A percentile compares a stretch with the other conserved stretches of the same genome.
These are phyloP conservation scores for Galeopterus variegatus DNA, from an alignment of 2,113 vertebrate genomes.

Conservation along the genomic window DNA sequence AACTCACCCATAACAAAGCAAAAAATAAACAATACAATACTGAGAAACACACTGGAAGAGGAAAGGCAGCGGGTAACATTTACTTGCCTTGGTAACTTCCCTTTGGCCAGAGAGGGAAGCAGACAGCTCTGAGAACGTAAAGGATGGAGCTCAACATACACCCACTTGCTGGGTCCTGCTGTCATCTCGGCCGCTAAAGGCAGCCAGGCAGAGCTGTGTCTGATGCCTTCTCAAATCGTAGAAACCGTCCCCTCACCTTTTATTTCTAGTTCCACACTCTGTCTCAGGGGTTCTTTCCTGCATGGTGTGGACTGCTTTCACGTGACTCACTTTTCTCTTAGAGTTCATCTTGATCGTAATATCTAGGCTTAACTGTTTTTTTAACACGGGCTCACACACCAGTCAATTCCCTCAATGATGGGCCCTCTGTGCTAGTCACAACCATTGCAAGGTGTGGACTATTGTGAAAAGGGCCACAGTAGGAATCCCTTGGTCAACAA, in stretches of 20 bases:
- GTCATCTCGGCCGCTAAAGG: neutral
- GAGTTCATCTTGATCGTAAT: neutral
- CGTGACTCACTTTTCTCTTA: neutral
- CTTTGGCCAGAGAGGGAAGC: neutral
- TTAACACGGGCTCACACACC: neutral
- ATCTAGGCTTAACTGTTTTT: neutral
- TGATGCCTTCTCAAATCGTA: neutral
- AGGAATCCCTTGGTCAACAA: neutral
- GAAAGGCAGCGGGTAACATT: neutral
- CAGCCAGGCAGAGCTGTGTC: neutral
- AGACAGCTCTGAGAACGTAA: neutral
- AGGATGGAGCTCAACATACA: neutral
- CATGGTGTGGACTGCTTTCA: neutral
- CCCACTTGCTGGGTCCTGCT: neutral
- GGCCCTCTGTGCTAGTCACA: neutral
- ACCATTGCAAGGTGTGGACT: neutral
- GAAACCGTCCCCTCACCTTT: neutral
- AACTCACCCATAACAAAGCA: neutral
- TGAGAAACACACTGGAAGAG: neutral
- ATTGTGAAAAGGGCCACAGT: neutral
- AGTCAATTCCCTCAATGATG: neutral
- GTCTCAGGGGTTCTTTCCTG: neutral
- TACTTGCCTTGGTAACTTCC: neutral
- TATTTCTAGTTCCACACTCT: neutral
- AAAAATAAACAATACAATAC: neutral